Conservation (phyloP, 2,888 invertebrate genomes). For the Athalia circularis region DNA sequence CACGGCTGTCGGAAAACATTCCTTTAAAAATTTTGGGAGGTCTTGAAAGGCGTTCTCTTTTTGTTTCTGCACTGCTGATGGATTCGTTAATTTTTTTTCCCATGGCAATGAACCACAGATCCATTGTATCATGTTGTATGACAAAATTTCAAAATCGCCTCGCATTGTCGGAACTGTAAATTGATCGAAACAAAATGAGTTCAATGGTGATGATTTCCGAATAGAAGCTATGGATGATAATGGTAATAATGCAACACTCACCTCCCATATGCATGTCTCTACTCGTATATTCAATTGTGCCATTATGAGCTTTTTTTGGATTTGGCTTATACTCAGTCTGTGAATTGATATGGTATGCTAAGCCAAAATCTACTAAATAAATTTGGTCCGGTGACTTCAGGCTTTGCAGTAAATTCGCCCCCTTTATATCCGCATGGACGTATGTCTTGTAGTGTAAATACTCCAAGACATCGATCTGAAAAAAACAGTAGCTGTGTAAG, state of each 20-base stretch:
- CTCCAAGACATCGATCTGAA: slow-evolving; percentile 90
- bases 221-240: too few species aligned
- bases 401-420: slow-evolving; percentile 92
- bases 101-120: slow-evolving; percentile 89
- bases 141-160: slow-evolving; percentile 95
- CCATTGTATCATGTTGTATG: slow-evolving; percentile 96
- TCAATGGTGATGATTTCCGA: too few species aligned
- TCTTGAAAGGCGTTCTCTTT: slow-evolving; percentile 83
- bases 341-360: slow-evolving; percentile 86
- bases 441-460: slow-evolving; percentile 94
- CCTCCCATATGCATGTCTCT: slow-evolving; percentile 96
- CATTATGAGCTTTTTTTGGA: slow-evolving; percentile 95
- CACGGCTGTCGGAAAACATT: slow-evolving; percentile 70
- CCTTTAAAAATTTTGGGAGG: slow-evolving; percentile 72
- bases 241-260: slow-evolving; percentile 59
- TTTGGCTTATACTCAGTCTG: slow-evolving; percentile 89
- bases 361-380: slow-evolving; percentile 95
- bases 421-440: slow-evolving; percentile 97
- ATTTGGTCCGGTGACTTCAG: slow-evolving; percentile 82
- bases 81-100: slow-evolving; percentile 82
- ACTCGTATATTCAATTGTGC: slow-evolving; percentile 97
- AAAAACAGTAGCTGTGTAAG: slow-evolving; percentile 52
- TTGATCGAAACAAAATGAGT: slow-evolving; percentile 18
- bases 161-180: slow-evolving; percentile 85
- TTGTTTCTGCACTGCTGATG: slow-evolving; percentile 79